Evolutionary conservation across 2,113 vertebrate species (phyloP).

Genomic region (Fulica atra): DNA sequence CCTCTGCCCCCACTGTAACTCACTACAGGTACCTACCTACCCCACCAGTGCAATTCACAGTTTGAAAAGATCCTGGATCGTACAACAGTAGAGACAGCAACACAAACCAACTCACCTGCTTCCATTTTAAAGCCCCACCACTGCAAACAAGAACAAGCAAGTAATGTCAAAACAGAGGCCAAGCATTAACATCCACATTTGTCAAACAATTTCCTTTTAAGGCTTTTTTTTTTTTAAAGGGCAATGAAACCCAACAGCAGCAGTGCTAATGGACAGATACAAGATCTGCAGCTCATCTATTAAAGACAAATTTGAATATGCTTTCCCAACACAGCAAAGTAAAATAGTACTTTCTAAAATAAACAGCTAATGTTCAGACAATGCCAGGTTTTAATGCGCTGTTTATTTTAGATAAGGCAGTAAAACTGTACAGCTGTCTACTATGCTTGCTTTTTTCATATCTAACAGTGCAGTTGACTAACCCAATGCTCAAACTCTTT

Average conservation of each 20-base stretch:
- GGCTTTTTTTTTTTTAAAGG: neutral
- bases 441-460: neutral
- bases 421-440: neutral
- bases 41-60: neutral
- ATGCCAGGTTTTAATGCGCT: neutral
- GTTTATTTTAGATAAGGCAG: slow-evolving; percentile 15
- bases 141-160: neutral
- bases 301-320: neutral
- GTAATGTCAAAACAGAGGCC: neutral
- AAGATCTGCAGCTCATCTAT: neutral
- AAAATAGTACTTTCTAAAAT: neutral
- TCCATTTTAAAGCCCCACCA: neutral
- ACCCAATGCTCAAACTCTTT: neutral
- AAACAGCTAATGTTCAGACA: neutral
- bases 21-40: neutral
- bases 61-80: neutral
- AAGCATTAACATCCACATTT: neutral
- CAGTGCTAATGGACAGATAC: neutral
- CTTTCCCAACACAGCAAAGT: neutral
- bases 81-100: neutral
- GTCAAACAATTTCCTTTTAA: neutral
- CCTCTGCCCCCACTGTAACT: neutral
- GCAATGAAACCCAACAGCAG: neutral
- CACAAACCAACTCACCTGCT: neutral
- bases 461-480: neutral